These are phyloP conservation scores for Elephantulus edwardii DNA, from an alignment of 2,113 vertebrate species.

Conservation along the genomic window DNA sequence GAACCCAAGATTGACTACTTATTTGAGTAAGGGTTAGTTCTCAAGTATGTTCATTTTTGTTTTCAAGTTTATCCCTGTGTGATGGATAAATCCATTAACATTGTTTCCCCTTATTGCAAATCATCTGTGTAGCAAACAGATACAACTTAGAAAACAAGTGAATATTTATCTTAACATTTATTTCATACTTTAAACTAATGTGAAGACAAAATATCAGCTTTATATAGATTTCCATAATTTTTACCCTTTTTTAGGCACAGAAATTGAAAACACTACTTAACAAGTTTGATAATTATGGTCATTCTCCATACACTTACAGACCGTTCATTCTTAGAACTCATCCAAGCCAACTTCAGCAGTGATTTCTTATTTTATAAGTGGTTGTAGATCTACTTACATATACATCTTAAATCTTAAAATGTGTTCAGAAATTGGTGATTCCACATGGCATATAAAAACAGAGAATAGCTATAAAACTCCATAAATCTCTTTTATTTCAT, in stretches of 20 bases:
- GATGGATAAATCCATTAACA: no score
- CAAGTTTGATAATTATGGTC: neutral
- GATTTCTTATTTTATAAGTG: neutral
- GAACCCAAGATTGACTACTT: neutral
- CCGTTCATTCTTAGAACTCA: neutral
- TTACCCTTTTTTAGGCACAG: no score
- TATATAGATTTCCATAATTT: neutral
- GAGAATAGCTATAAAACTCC: conserved; percentile 1
- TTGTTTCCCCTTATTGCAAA: neutral
- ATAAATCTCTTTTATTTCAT: conserved; percentile 31
- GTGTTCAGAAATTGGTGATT: conserved; percentile 15
- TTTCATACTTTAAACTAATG: neutral
- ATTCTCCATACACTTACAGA: neutral
- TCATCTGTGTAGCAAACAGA: neutral
- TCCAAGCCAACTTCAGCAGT: neutral
- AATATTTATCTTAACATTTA: neutral
- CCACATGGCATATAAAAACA: neutral
- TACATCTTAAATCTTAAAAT: conserved; percentile 26
- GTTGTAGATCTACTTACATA: neutral
- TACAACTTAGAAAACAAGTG: neutral
- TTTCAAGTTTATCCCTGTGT: neutral
- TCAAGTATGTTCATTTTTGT: neutral
- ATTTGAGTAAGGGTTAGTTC: neutral
- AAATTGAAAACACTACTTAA: conserved; percentile 1
- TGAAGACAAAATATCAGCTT: neutral